Conservation (phyloP, 2,113 vertebrate species). For the Neodontobutis hainanensis region DNA sequence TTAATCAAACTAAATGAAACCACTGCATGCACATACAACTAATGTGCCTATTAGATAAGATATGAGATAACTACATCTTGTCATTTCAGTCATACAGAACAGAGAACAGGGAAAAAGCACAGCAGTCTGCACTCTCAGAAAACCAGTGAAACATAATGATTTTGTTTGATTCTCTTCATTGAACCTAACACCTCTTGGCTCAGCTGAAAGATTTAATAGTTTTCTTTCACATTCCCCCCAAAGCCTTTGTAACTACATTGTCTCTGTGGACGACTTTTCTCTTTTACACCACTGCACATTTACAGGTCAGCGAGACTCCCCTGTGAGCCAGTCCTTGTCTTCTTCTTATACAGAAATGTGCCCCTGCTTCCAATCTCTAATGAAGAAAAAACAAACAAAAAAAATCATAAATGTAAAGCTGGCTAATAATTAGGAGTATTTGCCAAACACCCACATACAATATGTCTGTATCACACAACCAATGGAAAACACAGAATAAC, state of each 20-base stretch:
- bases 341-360: slow-evolving; percentile 22
- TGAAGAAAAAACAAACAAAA: slow-evolving; percentile 53
- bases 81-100: neutral
- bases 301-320: slow-evolving; percentile 17
- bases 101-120: neutral
- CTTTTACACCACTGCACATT: slow-evolving; percentile 16
- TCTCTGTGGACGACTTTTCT: slow-evolving; percentile 21
- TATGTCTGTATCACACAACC: slow-evolving; percentile 56
- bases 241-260: neutral
- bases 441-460: slow-evolving; percentile 72
- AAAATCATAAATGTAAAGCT: slow-evolving; percentile 45
- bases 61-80: no score
- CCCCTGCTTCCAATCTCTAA: slow-evolving; percentile 46
- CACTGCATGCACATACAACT: neutral
- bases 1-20: slow-evolving; percentile 24
- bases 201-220: slow-evolving; percentile 10
- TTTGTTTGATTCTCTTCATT: slow-evolving; percentile 22
- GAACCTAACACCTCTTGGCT: slow-evolving; percentile 5
- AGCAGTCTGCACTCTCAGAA: neutral
- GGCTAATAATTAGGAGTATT: slow-evolving; percentile 60
- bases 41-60: no score
- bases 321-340: neutral
- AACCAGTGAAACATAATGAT: slow-evolving; percentile 5
- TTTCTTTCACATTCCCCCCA: neutral
- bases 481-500: slow-evolving; percentile 35